Evolutionary conservation across 2,888 invertebrate species (phyloP).

Genomic region (Venusia cambrica): DNA sequence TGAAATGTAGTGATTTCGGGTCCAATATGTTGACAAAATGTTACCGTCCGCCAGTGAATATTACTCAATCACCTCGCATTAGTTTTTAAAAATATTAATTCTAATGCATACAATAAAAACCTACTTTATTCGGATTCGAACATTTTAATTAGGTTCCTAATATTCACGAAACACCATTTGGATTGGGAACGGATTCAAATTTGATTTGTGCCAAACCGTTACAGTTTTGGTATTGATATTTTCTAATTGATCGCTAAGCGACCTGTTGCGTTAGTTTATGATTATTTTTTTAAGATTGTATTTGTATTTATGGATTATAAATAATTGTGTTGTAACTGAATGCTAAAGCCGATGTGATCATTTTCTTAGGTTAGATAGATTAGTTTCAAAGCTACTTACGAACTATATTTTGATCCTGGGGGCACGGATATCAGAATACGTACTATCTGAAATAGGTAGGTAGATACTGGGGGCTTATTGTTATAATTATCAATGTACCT

Average conservation of each 20-base stretch:
- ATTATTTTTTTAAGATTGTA: conserved; percentile 48
- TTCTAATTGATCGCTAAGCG: conserved; percentile 60
- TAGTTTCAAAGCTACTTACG: conserved; percentile 14
- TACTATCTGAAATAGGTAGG: no score
- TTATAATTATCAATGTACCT: no score
- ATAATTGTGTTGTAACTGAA: conserved; percentile 47
- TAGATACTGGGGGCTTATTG: no score
- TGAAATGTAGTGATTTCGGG: conserved; percentile 38
- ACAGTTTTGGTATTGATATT: conserved; percentile 42
- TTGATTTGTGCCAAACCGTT: conserved; percentile 56
- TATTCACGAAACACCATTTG: conserved; percentile 5
- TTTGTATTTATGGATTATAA: conserved; percentile 52
- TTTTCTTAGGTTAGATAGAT: conserved; percentile 43
- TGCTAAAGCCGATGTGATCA: conserved; percentile 66
- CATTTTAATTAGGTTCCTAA: background rate
- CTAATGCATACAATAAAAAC: conserved; percentile 34
- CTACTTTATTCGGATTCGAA: conserved; percentile 41
- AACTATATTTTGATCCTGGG: background rate
- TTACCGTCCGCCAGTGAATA: conserved; percentile 70
- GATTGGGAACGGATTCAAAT: conserved; percentile 10
- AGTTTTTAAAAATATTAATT: conserved; percentile 16
- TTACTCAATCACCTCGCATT: conserved; percentile 10
- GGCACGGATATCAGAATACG: background rate
- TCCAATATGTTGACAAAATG: conserved; percentile 45
- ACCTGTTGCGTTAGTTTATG: conserved; percentile 52